phyloP scores from a whole-genome alignment of 2,888 invertebrate genomes.

The Uloborus plumipes region DNA sequence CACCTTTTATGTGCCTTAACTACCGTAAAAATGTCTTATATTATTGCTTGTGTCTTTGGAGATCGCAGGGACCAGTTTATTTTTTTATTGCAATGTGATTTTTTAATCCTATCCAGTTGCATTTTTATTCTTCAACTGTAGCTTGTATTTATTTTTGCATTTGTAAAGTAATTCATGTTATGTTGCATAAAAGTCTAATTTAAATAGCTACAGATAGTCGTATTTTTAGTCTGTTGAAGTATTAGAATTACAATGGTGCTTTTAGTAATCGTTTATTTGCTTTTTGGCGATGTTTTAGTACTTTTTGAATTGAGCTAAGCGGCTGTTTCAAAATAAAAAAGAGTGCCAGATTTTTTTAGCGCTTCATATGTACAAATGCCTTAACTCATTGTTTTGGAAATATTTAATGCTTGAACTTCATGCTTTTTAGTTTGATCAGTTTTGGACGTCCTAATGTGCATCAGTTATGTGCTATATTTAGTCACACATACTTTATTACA shows the following conservation, averaged over 20 bases:
- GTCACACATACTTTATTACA: conserved; percentile 38
- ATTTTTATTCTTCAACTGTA: conserved; percentile 52
- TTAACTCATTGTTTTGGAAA: too few relatives aligned
- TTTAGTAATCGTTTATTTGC: conserved; percentile 46
- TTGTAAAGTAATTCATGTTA: conserved; percentile 53
- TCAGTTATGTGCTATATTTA: conserved; percentile 39
- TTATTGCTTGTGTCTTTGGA: conserved; percentile 7
- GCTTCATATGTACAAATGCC: not conserved
- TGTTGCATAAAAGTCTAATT: conserved; percentile 47
- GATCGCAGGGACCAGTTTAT: conserved; percentile 42
- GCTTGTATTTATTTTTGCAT: conserved; percentile 55
- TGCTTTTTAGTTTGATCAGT: too few relatives aligned
- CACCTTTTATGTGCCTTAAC: conserved; percentile 51
- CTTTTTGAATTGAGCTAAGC: conserved; percentile 10
- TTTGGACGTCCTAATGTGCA: too few relatives aligned
- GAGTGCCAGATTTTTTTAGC: conserved; percentile 1
- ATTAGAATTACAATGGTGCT: conserved; percentile 61
- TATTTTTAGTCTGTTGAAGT: conserved; percentile 53
- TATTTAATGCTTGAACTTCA: too few relatives aligned
- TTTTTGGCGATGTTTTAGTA: conserved; percentile 37
- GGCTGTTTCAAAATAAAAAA: conserved; percentile 27
- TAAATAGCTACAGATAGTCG: conserved; percentile 31
- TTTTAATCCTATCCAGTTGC: conserved; percentile 38
- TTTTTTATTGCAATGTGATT: conserved; percentile 27
- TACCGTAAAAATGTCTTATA: conserved; percentile 14